phyloP scores from a whole-genome alignment of 1,140 invertebrate genomes.

The Pentalonia nigronervosa region DNA sequence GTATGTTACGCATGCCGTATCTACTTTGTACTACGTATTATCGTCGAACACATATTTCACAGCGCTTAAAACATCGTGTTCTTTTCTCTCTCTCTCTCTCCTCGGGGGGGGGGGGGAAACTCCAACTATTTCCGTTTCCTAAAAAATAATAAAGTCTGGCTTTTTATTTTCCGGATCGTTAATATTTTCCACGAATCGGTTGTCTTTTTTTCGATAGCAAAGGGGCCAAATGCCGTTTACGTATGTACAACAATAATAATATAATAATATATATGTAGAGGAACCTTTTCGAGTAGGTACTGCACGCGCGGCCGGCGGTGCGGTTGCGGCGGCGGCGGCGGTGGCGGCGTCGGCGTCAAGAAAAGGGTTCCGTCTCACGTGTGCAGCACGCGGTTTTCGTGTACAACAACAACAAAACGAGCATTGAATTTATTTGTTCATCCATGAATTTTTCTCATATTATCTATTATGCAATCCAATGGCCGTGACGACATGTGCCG shows the following conservation, averaged over 20 bases:
- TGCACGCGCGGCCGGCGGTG: background rate
- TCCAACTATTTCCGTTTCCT: constrained; percentile 47
- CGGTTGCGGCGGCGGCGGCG: background rate
- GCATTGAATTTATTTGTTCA: constrained; percentile 57
- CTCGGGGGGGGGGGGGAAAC: background rate
- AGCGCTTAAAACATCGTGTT: background rate
- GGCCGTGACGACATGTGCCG: constrained; percentile 56
- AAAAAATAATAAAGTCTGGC: background rate
- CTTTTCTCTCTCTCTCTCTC: background rate
- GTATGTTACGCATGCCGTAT: background rate
- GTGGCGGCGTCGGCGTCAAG: constrained; percentile 42
- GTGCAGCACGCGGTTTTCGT: constrained; percentile 26
- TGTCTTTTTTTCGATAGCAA: background rate
- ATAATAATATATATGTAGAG: background rate
- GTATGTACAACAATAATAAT: background rate
- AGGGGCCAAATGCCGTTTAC: constrained; percentile 8
- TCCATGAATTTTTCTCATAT: constrained; percentile 48
- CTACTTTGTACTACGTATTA: background rate
- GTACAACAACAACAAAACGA: constrained; percentile 24
- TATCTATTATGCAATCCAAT: constrained; percentile 42
- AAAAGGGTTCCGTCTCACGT: constrained; percentile 52
- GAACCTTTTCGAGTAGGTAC: constrained; percentile 44
- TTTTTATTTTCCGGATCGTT: constrained; percentile 58
- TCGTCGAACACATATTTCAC: background rate
- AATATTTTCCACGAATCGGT: constrained; percentile 46